These are phyloP conservation scores for Spinus olivaceus DNA, from an alignment of 2,797 vertebrate genomes.

Conservation along the genomic window DNA sequence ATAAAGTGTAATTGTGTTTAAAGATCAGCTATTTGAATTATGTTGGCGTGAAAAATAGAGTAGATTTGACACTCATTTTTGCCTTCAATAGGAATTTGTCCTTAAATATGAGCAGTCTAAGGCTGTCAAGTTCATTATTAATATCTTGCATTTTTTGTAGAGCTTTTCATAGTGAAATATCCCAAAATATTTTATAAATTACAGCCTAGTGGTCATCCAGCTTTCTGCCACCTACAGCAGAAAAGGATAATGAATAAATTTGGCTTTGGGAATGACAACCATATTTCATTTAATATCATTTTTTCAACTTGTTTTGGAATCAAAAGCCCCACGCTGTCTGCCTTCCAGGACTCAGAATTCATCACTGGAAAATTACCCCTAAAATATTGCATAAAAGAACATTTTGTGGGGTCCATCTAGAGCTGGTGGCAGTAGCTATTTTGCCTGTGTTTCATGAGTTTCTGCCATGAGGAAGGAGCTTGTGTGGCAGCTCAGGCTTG, in stretches of 20 bases:
- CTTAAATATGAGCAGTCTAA: neutral
- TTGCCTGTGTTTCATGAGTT: neutral
- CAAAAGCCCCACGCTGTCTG: neutral
- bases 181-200: neutral
- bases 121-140: neutral
- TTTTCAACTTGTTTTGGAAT: neutral
- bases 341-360: conserved; percentile 1
- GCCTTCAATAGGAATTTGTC: neutral
- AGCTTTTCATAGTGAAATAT: neutral
- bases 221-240: neutral
- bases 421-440: neutral
- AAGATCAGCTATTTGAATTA: neutral
- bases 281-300: neutral
- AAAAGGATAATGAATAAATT: neutral
- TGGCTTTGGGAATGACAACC: neutral
- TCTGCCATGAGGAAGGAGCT: neutral
- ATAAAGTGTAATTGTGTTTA: neutral
- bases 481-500: neutral
- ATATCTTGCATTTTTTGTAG: neutral
- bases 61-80: neutral
- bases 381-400: neutral
- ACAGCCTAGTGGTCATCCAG: neutral
- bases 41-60: neutral
- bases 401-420: neutral
- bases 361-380: neutral